phyloP scores from a whole-genome alignment of 2,888 invertebrate genomes.

The Melinaea menophilus region DNA sequence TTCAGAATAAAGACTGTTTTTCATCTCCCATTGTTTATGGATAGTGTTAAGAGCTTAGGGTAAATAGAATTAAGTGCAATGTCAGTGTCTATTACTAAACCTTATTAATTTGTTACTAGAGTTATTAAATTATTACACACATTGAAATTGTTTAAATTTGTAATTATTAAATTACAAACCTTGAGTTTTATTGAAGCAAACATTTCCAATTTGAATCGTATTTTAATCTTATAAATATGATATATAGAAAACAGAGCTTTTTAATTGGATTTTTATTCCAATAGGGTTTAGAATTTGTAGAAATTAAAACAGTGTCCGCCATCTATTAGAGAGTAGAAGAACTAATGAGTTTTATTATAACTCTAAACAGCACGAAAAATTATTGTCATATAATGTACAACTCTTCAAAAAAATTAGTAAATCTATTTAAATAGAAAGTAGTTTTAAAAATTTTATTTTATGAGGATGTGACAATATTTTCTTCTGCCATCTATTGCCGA shows the following conservation, averaged over 20 bases:
- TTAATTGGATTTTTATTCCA: neutral
- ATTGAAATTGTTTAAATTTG: neutral
- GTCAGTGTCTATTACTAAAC: no score
- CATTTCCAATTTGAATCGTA: no score
- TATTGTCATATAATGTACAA: neutral
- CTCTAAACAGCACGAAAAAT: neutral
- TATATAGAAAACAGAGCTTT: neutral
- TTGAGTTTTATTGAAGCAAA: no score
- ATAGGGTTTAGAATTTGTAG: neutral
- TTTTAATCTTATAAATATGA: no score
- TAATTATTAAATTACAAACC: no score
- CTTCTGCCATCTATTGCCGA: conserved; percentile 49
- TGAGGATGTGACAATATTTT: neutral
- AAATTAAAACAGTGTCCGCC: neutral
- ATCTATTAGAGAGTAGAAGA: neutral
- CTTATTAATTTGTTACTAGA: no score
- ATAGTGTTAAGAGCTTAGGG: conserved; percentile 15
- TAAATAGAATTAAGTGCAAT: no score
- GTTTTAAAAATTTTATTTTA: neutral
- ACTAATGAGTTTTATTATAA: neutral
- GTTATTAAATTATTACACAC: conserved; percentile 1
- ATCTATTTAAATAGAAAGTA: no score
- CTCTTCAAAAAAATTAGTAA: no score
- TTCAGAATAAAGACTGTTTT: conserved; percentile 16
- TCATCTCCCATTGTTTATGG: conserved; percentile 17